Evolutionary conservation across 2,888 invertebrate genomes (phyloP).

Genomic region (Brachylomia viminalis): DNA sequence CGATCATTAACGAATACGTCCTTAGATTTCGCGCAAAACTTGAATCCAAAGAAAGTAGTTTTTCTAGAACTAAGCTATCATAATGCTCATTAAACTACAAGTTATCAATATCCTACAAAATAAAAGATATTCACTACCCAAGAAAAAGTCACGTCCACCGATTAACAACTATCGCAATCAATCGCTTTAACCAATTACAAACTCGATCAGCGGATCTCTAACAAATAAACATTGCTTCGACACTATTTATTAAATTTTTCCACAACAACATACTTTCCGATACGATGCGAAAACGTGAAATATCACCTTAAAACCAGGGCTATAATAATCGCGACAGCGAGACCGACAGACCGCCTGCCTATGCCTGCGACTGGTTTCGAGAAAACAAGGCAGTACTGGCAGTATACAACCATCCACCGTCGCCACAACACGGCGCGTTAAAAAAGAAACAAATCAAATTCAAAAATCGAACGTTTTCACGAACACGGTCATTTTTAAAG

Average conservation of each 20-base stretch:
- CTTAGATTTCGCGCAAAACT: slow-evolving; percentile 4
- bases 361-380: slow-evolving; percentile 79
- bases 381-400: slow-evolving; percentile 81
- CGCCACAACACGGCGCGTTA: slow-evolving; percentile 68
- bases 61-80: neutral
- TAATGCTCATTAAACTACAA: slow-evolving; percentile 22
- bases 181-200: slow-evolving; percentile 37
- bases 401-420: slow-evolving; percentile 77
- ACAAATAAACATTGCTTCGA: slow-evolving; percentile 59
- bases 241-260: slow-evolving; percentile 78
- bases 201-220: slow-evolving; percentile 55
- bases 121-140: slow-evolving; percentile 29
- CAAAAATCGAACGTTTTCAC: slow-evolving; percentile 62
- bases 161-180: slow-evolving; percentile 34
- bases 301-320: slow-evolving; percentile 69
- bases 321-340: slow-evolving; percentile 80
- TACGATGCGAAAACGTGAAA: slow-evolving; percentile 71
- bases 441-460: slow-evolving; percentile 64
- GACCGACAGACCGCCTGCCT: slow-evolving; percentile 74
- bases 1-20: too few species aligned
- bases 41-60: slow-evolving; percentile 12
- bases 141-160: slow-evolving; percentile 24
- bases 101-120: slow-evolving; percentile 30
- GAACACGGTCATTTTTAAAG: slow-evolving; percentile 65
- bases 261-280: slow-evolving; percentile 81